These are phyloP conservation scores for Drosophila simulans DNA, from an alignment of 1,140 invertebrate genomes.

Conservation along the genomic window DNA sequence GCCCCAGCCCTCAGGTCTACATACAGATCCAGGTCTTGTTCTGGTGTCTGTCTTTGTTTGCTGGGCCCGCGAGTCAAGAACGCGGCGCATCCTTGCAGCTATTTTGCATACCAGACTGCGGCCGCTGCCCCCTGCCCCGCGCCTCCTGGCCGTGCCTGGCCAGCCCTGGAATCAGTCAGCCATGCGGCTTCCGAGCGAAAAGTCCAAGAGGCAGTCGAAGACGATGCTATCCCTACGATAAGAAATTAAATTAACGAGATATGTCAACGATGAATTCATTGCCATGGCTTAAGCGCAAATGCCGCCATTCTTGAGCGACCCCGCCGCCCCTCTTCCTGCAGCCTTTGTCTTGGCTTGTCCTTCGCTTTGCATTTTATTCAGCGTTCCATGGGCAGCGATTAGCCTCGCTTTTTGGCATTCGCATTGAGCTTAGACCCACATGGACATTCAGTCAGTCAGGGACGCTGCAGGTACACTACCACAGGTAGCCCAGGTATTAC, in stretches of 20 bases:
- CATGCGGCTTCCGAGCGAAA: constrained; percentile 70
- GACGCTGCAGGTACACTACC: constrained; percentile 8
- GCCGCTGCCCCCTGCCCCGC: constrained; percentile 3
- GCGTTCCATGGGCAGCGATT: constrained; percentile 70
- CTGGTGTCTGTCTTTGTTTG: constrained; percentile 30
- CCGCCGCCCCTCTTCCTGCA: constrained; percentile 8
- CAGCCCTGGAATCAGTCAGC: constrained; percentile 65
- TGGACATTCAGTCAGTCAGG: constrained; percentile 70
- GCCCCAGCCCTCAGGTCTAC: constrained; percentile 14
- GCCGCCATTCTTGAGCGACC: constrained; percentile 77
- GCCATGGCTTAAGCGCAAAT: constrained; percentile 84
- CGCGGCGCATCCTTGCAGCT: constrained; percentile 75
- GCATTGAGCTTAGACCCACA: constrained; percentile 56
- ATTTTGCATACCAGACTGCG: constrained; percentile 78
- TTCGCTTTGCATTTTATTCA: constrained; percentile 69
- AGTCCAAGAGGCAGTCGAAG: constrained; percentile 36
- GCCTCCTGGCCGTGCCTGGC: too few relatives aligned
- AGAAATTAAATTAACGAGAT: constrained; percentile 85
- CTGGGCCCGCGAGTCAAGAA: constrained; percentile 40
- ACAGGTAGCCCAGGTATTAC: constrained; percentile 24
- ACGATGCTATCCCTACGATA: constrained; percentile 84
- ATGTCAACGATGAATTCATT: constrained; percentile 85
- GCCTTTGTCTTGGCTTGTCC: constrained; percentile 27
- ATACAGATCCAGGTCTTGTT: constrained; percentile 39
- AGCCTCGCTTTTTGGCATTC: constrained; percentile 77